phyloP scores from a whole-genome alignment of 2,113 vertebrate genomes.

The Albula goreensis region DNA sequence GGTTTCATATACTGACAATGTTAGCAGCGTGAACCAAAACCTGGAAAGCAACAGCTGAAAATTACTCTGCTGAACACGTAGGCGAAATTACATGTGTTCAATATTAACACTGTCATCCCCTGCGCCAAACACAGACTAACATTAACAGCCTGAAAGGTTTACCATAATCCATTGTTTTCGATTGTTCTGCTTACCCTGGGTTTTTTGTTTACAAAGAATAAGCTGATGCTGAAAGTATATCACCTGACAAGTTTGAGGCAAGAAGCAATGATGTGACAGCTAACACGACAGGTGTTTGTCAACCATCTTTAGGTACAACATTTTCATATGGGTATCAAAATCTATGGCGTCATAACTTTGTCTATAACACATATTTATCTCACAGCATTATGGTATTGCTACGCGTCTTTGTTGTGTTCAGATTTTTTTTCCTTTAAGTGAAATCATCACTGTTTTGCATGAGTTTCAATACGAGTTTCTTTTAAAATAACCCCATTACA shows the following conservation, averaged over 20 bases:
- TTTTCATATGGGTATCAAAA: too few species aligned
- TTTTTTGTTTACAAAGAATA: background rate
- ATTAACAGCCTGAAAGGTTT: background rate
- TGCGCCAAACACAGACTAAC: conserved; percentile 1
- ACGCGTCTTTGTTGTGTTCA: too few species aligned
- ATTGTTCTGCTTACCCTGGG: background rate
- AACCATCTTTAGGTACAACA: background rate
- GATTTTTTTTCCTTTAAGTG: too few species aligned
- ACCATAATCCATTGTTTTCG: background rate
- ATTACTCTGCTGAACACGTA: background rate
- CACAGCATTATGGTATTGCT: too few species aligned
- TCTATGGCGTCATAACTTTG: too few species aligned
- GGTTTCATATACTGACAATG: background rate
- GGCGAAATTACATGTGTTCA: conserved; percentile 10
- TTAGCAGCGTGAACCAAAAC: background rate
- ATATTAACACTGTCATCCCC: background rate
- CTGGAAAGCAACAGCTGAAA: conserved; percentile 28
- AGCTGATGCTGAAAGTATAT: background rate
- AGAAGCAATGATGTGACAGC: background rate
- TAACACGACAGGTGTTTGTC: background rate
- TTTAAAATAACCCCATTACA: too few species aligned
- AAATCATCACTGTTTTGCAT: too few species aligned
- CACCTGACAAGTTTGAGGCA: background rate
- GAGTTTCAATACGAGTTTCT: too few species aligned
- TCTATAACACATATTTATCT: too few species aligned